phyloP scores from a whole-genome alignment of 2,888 invertebrate genomes.

The Nysson spinosus region DNA sequence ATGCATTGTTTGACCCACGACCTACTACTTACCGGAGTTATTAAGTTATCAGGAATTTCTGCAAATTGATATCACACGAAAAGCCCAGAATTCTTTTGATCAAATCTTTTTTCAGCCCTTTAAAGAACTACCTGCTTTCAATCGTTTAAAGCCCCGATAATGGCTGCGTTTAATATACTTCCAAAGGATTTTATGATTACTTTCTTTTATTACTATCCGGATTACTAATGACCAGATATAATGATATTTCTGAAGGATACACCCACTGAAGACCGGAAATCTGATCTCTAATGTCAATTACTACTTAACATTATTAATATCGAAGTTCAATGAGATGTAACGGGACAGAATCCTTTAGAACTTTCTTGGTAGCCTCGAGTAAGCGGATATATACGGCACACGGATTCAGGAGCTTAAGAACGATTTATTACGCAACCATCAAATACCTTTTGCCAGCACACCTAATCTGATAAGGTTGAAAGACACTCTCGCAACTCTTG shows the following conservation, averaged over 20 bases:
- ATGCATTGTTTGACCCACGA: too few species aligned
- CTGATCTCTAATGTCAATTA: conserved; percentile 23
- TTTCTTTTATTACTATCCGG: too few species aligned
- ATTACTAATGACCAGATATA: too few species aligned
- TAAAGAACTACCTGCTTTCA: too few species aligned
- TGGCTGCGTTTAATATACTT: too few species aligned
- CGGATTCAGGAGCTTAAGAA: conserved; percentile 22
- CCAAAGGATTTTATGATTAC: too few species aligned
- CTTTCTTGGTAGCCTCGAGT: conserved; percentile 4
- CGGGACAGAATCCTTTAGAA: conserved; percentile 12
- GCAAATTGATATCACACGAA: too few species aligned
- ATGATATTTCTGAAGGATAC: conserved; percentile 4
- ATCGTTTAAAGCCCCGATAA: too few species aligned
- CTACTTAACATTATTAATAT: conserved; percentile 30
- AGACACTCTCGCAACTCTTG: neutral
- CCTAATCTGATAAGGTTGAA: neutral
- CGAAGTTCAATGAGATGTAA: conserved; percentile 6
- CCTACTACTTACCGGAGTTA: too few species aligned
- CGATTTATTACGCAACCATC: conserved; percentile 49
- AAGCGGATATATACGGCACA: conserved; percentile 12
- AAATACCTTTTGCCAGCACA: conserved; percentile 6
- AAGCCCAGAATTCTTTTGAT: too few species aligned
- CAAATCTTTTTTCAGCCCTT: too few species aligned
- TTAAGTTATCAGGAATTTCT: too few species aligned
- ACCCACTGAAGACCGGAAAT: conserved; percentile 23